These are phyloP conservation scores for Acanthosepion pharaonis DNA, from an alignment of 2,888 invertebrate species.

Conservation along the genomic window DNA sequence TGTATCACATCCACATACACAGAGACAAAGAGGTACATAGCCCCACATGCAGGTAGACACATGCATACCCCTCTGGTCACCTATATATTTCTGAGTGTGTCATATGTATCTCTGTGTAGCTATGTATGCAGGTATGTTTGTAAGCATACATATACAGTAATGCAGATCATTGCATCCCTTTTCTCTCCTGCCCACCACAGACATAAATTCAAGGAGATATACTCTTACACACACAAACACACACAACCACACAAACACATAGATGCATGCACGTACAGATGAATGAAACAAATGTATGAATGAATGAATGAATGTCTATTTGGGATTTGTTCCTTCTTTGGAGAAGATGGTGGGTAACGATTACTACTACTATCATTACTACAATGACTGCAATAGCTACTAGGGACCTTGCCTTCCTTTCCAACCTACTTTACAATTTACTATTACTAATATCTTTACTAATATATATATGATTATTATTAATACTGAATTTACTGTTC, in stretches of 20 bases:
- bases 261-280: neutral
- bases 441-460: neutral
- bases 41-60: no score
- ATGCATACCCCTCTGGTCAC: no score
- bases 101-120: no score
- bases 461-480: neutral
- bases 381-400: neutral
- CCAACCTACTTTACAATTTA: neutral
- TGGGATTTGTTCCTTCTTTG: neutral
- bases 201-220: neutral
- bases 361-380: neutral
- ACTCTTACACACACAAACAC: neutral
- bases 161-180: neutral
- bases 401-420: neutral
- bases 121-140: neutral
- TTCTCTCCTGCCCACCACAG: neutral
- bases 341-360: neutral
- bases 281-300: conserved; percentile 1
- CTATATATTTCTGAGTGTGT: no score
- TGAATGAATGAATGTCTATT: neutral
- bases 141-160: neutral
- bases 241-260: neutral
- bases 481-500: neutral
- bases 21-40: no score
- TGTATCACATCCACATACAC: no score